Evolutionary conservation across 1,140 invertebrate genomes (phyloP), one percentile per base, ranked within the genome.

Genomic region (Calephelis virginiensis): DNA sequence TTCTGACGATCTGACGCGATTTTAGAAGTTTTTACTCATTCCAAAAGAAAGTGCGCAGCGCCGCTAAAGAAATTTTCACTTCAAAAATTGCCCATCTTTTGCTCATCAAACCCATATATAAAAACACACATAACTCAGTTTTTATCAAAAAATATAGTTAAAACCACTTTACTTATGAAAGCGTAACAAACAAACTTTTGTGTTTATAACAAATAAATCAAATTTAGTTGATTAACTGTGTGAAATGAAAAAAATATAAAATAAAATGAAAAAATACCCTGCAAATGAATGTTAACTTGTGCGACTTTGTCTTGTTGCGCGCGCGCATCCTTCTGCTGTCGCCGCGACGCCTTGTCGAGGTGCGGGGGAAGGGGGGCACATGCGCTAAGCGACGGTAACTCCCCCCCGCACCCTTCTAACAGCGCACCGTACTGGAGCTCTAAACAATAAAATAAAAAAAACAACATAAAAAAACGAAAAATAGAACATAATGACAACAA

Each of bases 221-320:
- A 28, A 3, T 28, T 28, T 28, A 28, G 3, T 28, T 28, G 28
- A 4, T 2, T 28, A 28, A 28, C 28, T 28, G 72, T 17, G 61
- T 72, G 68, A 63, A 75, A 70, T 60, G 59, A 60, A 66, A 67
- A 63, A 45, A 43, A 67, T 40, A 8, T 49, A 47, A 68, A 53
- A 61, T 47, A 70, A 73, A 76, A 68, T 73, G 71, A 74, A 74
- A 71, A 76, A 77, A 72, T 95, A 97, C 97, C 97, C 92, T 97
- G 96, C 81, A 96, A 93, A 89, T 97, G 96, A 85, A 97, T 96
- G 93, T 96, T 97, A 92, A 97, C 95, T 91, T 95, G 94, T 73
- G 94, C 93, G 76, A 96, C 92, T 91, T 95, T 95, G 76, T 96
- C 95, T 67, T 96, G 90, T 73, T 93, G 92, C 68, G 93, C 93